Base-by-base conservation (phyloP, 2,888 invertebrate genomes). In the Tineola bisselliella region DNA sequence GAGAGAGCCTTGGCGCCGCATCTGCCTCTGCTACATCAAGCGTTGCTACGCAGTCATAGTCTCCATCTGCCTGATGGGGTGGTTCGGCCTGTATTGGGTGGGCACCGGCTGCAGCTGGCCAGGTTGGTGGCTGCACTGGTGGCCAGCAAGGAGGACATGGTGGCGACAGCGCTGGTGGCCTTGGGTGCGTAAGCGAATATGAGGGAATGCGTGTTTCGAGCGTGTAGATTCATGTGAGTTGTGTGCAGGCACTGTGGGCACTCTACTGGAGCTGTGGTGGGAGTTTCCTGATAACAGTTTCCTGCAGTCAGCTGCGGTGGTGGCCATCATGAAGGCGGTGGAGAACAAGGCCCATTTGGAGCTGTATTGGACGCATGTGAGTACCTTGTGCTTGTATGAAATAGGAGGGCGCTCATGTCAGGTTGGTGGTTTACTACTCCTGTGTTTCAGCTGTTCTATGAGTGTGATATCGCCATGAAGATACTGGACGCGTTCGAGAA, bases 221-320 rank as follows among this genome's bases (percentile, higher is more conserved):
- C 52, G 15, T 4, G n/a, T 13, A 3, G 15, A 11, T 4, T 4
- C 52, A 52, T 4, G 17, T 17, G 18, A 17, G 4, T 52, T 12
- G 56, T 56, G 2, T 19, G 63, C 87, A 76, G 90, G 89, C 65
- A 91, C 90, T 44, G 88, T 90, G 70, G 83, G 84, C 67, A 83
- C 90, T 70, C 87, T 93, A 70, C 84, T 97, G 90, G 93, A 96
- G 79, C 89, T 98, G 81, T 94, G 96, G 89, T 95, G 97, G 87
- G 89, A 90, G 78, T 95, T 94, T 87, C 90, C 92, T 66, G 93
- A 96, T 93, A 98, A 98, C 88, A 98, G 97, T 89, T 97, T 98
- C 88, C 89, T 98, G 75, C 98, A 98, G 84, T 93, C 93, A 67
- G 94, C 96, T 87, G 93, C 96, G 67, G 92, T 93, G 78, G 90